A percentile compares a stretch with the other conserved stretches of the same genome.
These are phyloP conservation scores for Dendrolimus kikuchii DNA, from an alignment of 1,140 invertebrate genomes.

Conservation along the genomic window DNA sequence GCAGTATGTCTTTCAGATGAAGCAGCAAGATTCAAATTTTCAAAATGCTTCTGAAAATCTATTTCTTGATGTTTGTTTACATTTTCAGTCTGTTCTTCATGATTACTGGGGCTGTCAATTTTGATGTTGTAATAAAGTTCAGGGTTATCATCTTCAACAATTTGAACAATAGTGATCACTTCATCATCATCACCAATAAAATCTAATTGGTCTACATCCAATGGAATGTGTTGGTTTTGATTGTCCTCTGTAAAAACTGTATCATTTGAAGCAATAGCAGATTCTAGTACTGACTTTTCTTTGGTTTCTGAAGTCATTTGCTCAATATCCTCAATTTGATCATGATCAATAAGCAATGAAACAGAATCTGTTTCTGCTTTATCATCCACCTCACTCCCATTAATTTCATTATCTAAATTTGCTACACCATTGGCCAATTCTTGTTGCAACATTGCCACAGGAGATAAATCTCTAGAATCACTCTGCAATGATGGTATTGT, in stretches of 20 bases:
- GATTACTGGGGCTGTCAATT: slow-evolving; percentile 45
- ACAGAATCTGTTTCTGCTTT: slow-evolving; percentile 1
- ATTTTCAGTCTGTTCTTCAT: slow-evolving; percentile 13
- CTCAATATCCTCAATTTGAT: slow-evolving; percentile 1
- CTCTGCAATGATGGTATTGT: slow-evolving; percentile 19
- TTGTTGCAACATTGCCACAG: slow-evolving; percentile 9
- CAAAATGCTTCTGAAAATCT: slow-evolving; percentile 58
- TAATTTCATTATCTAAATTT: slow-evolving; percentile 5
- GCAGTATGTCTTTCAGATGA: slow-evolving; percentile 29
- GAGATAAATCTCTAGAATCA: slow-evolving; percentile 38
- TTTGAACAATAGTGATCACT: slow-evolving; percentile 66
- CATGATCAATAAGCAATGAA: slow-evolving; percentile 4
- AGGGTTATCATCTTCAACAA: slow-evolving; percentile 64
- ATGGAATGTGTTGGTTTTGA: slow-evolving; percentile 23
- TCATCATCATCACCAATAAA: slow-evolving; percentile 63
- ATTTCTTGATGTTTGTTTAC: slow-evolving; percentile 30
- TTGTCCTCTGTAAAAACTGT: slow-evolving; percentile 2
- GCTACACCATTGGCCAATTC: neutral
- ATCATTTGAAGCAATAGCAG: neutral
- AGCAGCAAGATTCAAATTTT: slow-evolving; percentile 41
- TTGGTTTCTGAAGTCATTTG: neutral
- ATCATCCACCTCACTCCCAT: neutral
- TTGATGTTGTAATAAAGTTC: slow-evolving; percentile 61
- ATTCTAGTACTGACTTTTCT: neutral
- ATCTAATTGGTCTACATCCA: slow-evolving; percentile 36